Evolutionary conservation across 2,797 vertebrate species (phyloP).

Genomic region (Cephalopachus bancanus): DNA sequence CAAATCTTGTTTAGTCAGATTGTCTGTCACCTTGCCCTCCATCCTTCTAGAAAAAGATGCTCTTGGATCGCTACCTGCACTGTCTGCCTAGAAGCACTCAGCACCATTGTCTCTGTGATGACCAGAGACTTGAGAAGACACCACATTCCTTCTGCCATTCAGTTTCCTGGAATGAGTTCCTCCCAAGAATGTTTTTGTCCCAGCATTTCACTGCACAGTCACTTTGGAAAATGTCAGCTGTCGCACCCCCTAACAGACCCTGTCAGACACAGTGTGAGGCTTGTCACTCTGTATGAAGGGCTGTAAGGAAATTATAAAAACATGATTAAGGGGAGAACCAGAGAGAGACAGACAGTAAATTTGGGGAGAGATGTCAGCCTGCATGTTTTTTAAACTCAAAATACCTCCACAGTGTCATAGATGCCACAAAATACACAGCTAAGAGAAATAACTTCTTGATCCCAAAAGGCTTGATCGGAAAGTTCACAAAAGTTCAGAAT

Average conservation of each 20-base stretch:
- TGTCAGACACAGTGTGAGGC: slow-evolving; percentile 83
- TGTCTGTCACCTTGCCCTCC: background rate
- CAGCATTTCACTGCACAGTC: slow-evolving; percentile 73
- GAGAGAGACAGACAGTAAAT: slow-evolving; percentile 10
- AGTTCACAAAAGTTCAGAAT: background rate
- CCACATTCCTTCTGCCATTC: background rate
- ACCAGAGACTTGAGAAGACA: background rate
- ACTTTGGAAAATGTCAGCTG: slow-evolving; percentile 77
- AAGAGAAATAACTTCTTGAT: background rate
- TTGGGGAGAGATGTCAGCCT: background rate
- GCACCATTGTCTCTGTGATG: too few species aligned
- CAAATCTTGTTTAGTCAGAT: background rate
- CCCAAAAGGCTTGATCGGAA: slow-evolving; percentile 11
- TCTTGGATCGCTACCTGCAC: too few species aligned
- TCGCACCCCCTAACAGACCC: slow-evolving; percentile 73
- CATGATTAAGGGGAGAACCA: slow-evolving; percentile 27
- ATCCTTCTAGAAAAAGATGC: background rate
- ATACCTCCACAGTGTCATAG: rapidly evolving
- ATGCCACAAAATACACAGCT: background rate
- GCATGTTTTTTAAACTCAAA: background rate
- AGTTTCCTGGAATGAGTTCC: background rate
- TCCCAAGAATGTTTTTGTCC: slow-evolving; percentile 19
- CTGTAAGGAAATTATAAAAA: slow-evolving; percentile 76
- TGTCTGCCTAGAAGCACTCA: rapidly evolving
- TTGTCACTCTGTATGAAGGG: slow-evolving; percentile 79